Conservation (phyloP, 2,797 vertebrate genomes). For the Lepus oiostolus region DNA sequence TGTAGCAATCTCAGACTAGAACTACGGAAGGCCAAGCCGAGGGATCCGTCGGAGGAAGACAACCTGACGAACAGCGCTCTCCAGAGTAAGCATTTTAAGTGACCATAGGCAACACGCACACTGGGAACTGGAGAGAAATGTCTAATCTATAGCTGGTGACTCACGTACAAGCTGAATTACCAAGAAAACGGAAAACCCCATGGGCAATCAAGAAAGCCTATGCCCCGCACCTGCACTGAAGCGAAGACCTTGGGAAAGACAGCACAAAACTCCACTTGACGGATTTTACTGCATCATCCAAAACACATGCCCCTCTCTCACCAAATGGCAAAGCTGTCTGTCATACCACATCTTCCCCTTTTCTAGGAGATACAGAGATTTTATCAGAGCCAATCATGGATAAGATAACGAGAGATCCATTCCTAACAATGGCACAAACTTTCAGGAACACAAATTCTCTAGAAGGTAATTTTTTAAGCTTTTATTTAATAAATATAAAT, state of each 20-base stretch:
- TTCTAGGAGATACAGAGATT: slow-evolving; percentile 67
- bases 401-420: slow-evolving; percentile 89
- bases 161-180: too few relatives aligned
- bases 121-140: too few relatives aligned
- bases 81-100: background rate
- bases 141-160: too few relatives aligned
- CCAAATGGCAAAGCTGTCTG: slow-evolving; percentile 69
- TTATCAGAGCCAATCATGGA: slow-evolving; percentile 88
- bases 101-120: background rate
- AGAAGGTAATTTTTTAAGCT: slow-evolving; percentile 85
- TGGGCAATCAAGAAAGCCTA: slow-evolving; percentile 74
- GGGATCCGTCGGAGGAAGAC: slow-evolving; percentile 62
- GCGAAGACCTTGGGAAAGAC: slow-evolving; percentile 90
- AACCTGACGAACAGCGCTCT: background rate
- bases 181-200: too few relatives aligned
- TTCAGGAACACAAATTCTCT: slow-evolving; percentile 93
- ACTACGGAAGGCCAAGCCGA: slow-evolving; percentile 85
- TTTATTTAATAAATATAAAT: too few relatives aligned
- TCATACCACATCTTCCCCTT: slow-evolving; percentile 71
- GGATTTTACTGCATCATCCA: slow-evolving; percentile 87
- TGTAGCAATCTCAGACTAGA: slow-evolving; percentile 86
- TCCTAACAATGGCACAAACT: slow-evolving; percentile 87
- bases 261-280: slow-evolving; percentile 87
- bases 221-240: slow-evolving; percentile 92
- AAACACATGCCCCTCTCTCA: slow-evolving; percentile 83